A percentile compares a stretch with the other conserved stretches of the same genome.
Conservation (phyloP, 2,888 invertebrate species). For the Biston betularia region DNA sequence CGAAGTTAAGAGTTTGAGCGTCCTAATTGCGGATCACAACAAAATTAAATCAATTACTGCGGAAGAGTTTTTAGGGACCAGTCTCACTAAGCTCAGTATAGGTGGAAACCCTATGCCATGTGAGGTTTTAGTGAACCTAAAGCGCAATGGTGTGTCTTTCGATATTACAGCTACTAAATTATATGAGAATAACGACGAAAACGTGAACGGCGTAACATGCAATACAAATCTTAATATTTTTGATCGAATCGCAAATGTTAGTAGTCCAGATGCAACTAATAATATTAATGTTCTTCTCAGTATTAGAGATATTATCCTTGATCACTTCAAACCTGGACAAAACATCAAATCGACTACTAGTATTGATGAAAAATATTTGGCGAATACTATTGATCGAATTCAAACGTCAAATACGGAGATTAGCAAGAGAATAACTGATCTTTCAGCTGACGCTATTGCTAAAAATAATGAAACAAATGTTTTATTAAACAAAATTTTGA, state of each 20-base stretch:
- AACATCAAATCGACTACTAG: constrained; percentile 9
- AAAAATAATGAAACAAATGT: constrained; percentile 32
- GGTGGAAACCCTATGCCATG: constrained; percentile 73
- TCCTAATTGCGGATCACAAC: constrained; percentile 67
- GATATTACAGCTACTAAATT: constrained; percentile 55
- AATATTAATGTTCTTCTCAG: constrained; percentile 39
- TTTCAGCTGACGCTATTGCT: constrained; percentile 30
- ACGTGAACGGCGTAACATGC: constrained; percentile 54
- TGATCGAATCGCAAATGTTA: constrained; percentile 14
- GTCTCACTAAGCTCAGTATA: constrained; percentile 63
- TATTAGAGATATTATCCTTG: constrained; percentile 47
- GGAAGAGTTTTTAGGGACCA: constrained; percentile 60
- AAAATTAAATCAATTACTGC: constrained; percentile 56
- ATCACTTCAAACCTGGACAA: constrained; percentile 36
- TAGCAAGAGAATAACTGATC: constrained; percentile 38
- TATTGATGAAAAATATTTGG: constrained; percentile 36
- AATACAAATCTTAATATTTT: constrained; percentile 39
- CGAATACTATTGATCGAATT: constrained; percentile 43
- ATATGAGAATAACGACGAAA: constrained; percentile 51
- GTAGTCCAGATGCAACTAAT: constrained; percentile 25
- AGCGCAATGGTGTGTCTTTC: constrained; percentile 45
- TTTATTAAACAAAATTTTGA: constrained; percentile 38
- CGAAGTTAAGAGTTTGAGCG: constrained; percentile 56
- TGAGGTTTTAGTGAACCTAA: constrained; percentile 56
- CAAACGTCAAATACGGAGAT: constrained; percentile 39